Evolutionary conservation across 2,888 invertebrate species (phyloP).

Genomic region (Sceliomorpha sp.): DNA sequence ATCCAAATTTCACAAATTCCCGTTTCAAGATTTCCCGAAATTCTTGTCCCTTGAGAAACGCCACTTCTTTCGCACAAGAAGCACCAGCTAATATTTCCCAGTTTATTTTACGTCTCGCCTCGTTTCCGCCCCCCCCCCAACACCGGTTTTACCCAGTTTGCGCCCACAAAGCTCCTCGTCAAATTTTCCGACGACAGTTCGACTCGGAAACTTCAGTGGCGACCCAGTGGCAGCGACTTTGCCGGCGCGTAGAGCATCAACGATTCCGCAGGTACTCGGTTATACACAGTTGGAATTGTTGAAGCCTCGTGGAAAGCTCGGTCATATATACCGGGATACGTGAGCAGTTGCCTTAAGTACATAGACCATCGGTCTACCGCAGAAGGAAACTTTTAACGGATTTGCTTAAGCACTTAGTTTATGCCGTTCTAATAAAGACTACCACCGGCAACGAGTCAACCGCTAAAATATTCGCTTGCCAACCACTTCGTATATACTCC

Average conservation of each 20-base stretch:
- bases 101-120: too few species aligned
- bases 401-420: conserved; percentile 66
- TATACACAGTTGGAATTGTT: conserved; percentile 42
- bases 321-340: conserved; percentile 19
- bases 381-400: conserved; percentile 59
- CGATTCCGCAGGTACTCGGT: conserved; percentile 46
- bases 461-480: too few species aligned
- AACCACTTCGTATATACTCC: too few species aligned
- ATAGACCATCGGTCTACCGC: conserved; percentile 34
- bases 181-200: conserved; percentile 23
- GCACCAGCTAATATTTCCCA: too few species aligned
- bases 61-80: too few species aligned
- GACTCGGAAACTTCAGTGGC: conserved; percentile 44
- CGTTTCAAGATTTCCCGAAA: too few species aligned
- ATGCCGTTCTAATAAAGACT: conserved; percentile 57
- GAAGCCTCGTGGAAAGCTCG: conserved; percentile 46
- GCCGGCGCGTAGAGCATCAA: conserved; percentile 33
- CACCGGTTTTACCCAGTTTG: conserved; percentile 17
- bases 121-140: too few species aligned
- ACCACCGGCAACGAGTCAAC: conserved; percentile 32
- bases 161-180: conserved; percentile 39
- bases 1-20: too few species aligned
- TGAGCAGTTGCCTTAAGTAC: conserved; percentile 25
- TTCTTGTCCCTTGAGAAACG: too few species aligned
- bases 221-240: conserved; percentile 36